phyloP scores from a whole-genome alignment of 2,113 vertebrate genomes.

The Isurus oxyrinchus region DNA sequence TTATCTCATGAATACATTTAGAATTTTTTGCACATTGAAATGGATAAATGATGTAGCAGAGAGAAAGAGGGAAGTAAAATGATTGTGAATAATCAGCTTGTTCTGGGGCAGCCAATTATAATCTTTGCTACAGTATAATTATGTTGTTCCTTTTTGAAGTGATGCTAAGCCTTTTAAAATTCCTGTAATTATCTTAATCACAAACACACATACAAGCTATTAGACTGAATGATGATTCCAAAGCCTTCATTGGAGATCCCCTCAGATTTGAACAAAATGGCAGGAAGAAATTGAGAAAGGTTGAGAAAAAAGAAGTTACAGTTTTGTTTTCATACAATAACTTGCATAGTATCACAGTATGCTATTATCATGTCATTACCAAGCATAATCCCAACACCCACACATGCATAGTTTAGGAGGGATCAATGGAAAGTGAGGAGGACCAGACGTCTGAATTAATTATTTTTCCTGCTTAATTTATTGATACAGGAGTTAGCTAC shows the following conservation, averaged over 20 bases:
- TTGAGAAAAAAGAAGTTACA: not conserved
- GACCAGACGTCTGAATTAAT: not conserved
- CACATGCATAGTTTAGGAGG: not conserved
- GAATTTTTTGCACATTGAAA: not conserved
- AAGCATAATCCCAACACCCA: not conserved
- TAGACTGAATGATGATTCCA: not conserved
- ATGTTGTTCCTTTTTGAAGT: not conserved
- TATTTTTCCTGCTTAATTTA: not conserved
- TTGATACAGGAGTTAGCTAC: not conserved
- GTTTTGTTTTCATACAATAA: not conserved
- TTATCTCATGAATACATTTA: not conserved
- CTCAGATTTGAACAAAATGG: not conserved
- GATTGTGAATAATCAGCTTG: not conserved
- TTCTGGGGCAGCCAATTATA: not conserved
- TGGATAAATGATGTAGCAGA: not conserved
- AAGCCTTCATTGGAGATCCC: not conserved
- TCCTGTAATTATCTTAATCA: not conserved
- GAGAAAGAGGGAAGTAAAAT: not conserved
- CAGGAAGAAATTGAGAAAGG: not conserved
- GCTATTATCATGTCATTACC: not conserved
- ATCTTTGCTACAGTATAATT: not conserved
- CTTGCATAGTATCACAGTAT: not conserved
- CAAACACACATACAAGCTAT: not conserved
- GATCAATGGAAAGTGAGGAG: not conserved
- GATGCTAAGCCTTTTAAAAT: slow-evolving; percentile 8